Percentiles rank a stretch among this genome's conserved stretches.
phyloP scores from a whole-genome alignment of 2,113 vertebrate genomes.

The Muntiacus reevesi region DNA sequence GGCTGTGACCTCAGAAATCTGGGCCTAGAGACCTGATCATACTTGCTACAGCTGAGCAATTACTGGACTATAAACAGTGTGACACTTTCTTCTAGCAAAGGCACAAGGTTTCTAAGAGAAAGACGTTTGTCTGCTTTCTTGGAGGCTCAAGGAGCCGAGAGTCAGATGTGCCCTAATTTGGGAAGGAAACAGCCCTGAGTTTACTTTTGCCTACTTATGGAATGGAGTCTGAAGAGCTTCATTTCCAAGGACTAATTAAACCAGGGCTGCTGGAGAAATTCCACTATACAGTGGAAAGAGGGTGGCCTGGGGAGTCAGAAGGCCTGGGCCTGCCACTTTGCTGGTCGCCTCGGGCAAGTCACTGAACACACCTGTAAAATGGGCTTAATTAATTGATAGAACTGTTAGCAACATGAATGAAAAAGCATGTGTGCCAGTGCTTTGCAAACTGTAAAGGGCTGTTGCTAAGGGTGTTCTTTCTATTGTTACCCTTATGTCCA shows the following conservation, averaged over 20 bases:
- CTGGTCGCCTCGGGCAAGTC: background rate
- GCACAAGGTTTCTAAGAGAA: background rate
- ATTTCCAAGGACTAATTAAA: background rate
- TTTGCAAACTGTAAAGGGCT: background rate
- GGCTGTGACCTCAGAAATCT: background rate
- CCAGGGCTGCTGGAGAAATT: background rate
- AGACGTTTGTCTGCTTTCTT: background rate
- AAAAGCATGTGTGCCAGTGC: no score
- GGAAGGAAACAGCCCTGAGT: background rate
- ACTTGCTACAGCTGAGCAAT: background rate
- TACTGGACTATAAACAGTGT: background rate
- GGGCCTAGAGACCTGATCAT: background rate
- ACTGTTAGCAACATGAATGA: background rate
- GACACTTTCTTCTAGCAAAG: background rate
- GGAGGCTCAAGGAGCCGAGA: background rate
- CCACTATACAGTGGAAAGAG: background rate
- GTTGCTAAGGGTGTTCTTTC: background rate
- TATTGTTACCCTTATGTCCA: slow-evolving; percentile 89
- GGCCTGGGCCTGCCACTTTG: background rate
- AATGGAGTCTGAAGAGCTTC: background rate
- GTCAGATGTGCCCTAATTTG: background rate
- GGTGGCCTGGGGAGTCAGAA: background rate
- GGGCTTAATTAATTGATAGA: background rate
- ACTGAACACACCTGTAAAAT: background rate
- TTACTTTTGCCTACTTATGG: background rate